Conservation (phyloP, 2,888 invertebrate genomes). For the Pediacus dermestoides region DNA sequence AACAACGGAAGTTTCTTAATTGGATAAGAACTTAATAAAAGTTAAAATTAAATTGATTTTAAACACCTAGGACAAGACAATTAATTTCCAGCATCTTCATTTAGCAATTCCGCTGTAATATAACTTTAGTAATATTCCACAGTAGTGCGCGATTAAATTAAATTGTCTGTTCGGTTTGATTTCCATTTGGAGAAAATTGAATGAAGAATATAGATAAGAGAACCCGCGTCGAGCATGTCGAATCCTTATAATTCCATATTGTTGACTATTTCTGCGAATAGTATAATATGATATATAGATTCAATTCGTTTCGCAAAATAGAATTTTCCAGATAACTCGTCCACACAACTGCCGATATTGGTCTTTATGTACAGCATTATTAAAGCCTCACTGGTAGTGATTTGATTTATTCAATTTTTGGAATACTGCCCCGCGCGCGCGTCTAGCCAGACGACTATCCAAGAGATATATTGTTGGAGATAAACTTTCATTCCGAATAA, state of each 20-base stretch:
- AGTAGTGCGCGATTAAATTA: constrained; percentile 14
- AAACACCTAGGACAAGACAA: too few species aligned
- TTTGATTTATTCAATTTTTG: constrained; percentile 47
- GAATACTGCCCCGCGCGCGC: constrained; percentile 28
- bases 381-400: background rate
- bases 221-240: constrained; percentile 28
- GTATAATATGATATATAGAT: constrained; percentile 47
- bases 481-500: too few species aligned
- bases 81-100: too few species aligned
- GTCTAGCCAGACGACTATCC: constrained; percentile 1
- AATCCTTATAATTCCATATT: constrained; percentile 34
- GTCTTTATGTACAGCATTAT: constrained; percentile 9
- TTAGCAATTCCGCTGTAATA: too few species aligned
- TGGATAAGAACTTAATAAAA: too few species aligned
- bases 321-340: constrained; percentile 45
- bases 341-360: constrained; percentile 12
- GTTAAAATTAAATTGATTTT: too few species aligned
- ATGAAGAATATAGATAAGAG: constrained; percentile 29
- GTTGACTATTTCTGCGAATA: constrained; percentile 24
- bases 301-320: constrained; percentile 50
- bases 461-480: constrained; percentile 7
- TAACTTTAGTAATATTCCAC: too few species aligned
- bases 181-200: constrained; percentile 25
- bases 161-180: constrained; percentile 24
- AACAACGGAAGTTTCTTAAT: too few species aligned